Percentiles rank a stretch among this genome's conserved stretches.
These are phyloP conservation scores for Rhabdomys dilectus DNA, from an alignment of 2,113 vertebrate genomes.

Conservation along the genomic window DNA sequence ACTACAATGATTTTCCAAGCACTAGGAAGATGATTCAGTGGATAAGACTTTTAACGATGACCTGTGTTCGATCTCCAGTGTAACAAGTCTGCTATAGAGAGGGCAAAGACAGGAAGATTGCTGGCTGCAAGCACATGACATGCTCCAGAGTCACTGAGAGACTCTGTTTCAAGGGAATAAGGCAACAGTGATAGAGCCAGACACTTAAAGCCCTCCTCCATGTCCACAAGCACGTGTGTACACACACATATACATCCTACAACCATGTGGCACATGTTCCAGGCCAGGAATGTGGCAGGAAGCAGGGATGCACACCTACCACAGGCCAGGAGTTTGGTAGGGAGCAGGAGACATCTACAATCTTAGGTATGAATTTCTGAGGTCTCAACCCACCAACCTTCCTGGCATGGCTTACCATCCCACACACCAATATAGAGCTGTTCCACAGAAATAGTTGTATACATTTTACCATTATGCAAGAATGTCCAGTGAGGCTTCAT, in stretches of 20 bases:
- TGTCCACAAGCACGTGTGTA: background rate
- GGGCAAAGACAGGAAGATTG: background rate
- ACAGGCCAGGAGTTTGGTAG: too few relatives aligned
- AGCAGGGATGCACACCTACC: too few relatives aligned
- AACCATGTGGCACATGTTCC: too few relatives aligned
- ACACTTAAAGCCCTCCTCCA: background rate
- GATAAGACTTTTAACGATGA: background rate
- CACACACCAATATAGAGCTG: background rate
- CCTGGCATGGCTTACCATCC: too few relatives aligned
- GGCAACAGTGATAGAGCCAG: background rate
- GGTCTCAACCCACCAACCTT: too few relatives aligned
- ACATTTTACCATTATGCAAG: background rate
- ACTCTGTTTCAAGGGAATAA: background rate
- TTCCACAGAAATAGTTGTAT: background rate
- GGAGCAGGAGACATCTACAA: too few relatives aligned
- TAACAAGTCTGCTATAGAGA: background rate
- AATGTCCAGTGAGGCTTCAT: background rate
- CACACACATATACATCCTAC: background rate
- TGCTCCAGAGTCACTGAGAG: background rate
- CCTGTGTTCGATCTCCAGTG: background rate
- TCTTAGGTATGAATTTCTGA: too few relatives aligned
- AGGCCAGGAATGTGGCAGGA: too few relatives aligned
- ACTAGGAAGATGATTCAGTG: background rate
- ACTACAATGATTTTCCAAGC: constrained; percentile 16
- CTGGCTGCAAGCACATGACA: background rate